Conservation (phyloP, 2,113 vertebrate genomes). For the Argyrosomus japonicus region DNA sequence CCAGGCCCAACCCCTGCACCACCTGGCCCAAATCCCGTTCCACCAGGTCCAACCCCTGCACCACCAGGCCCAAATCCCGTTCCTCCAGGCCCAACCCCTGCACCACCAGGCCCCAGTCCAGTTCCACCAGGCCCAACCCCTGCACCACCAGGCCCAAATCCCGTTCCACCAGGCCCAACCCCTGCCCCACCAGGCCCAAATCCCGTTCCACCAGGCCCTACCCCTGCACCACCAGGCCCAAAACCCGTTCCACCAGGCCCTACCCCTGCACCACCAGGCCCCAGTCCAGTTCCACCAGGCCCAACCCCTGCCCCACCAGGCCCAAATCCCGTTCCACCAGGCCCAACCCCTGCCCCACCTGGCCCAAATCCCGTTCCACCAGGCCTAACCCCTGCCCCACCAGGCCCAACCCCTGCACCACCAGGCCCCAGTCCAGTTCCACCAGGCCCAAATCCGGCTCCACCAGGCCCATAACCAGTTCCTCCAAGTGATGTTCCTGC, state of each 20-base stretch:
- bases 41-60: too few relatives aligned
- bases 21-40: too few relatives aligned
- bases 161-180: constrained; percentile 43
- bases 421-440: constrained; percentile 41
- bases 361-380: constrained; percentile 50
- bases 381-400: constrained; percentile 46
- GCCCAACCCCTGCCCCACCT: constrained; percentile 32
- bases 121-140: constrained; percentile 47
- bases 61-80: background rate
- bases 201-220: constrained; percentile 54
- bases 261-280: constrained; percentile 46
- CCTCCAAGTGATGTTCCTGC: constrained; percentile 45
- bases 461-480: constrained; percentile 53
- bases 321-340: constrained; percentile 49
- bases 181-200: constrained; percentile 58
- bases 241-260: constrained; percentile 53
- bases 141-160: constrained; percentile 48
- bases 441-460: constrained; percentile 42
- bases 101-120: constrained; percentile 20
- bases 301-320: constrained; percentile 54
- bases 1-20: constrained; percentile 41
- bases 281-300: constrained; percentile 29
- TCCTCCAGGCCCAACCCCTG: constrained; percentile 56
- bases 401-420: constrained; percentile 34
- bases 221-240: constrained; percentile 40